Percentiles rank a stretch among this genome's conserved stretches.
Evolutionary conservation across 2,888 invertebrate species (phyloP).

Genomic region (Tipula vernalis): DNA sequence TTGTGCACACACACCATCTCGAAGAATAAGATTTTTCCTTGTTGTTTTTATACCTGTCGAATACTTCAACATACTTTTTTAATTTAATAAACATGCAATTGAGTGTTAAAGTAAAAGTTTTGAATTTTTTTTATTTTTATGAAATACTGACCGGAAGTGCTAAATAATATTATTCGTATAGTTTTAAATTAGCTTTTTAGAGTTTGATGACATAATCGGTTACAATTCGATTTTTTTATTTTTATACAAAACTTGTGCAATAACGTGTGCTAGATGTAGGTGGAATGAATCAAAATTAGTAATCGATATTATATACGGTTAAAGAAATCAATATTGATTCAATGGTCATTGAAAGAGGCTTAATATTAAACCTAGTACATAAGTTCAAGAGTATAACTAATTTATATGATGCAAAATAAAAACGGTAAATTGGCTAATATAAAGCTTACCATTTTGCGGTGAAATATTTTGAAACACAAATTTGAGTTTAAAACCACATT

Average conservation of each 20-base stretch:
- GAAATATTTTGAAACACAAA: too few relatives aligned
- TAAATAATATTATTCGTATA: not conserved
- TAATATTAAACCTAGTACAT: too few relatives aligned
- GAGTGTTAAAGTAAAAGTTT: not conserved
- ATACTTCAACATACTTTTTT: not conserved
- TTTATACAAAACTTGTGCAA: not conserved
- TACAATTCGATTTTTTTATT: not conserved
- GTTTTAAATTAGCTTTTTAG: not conserved
- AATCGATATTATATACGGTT: not conserved
- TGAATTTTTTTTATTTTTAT: not conserved
- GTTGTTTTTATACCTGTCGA: too few relatives aligned
- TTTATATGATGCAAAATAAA: too few relatives aligned
- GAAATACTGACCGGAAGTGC: not conserved
- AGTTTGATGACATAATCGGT: not conserved
- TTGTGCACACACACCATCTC: not conserved
- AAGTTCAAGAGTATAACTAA: too few relatives aligned
- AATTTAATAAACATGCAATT: not conserved
- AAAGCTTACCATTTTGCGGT: too few relatives aligned
- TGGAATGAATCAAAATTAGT: not conserved
- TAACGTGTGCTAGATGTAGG: not conserved
- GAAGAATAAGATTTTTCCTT: not conserved
- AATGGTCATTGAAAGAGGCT: too few relatives aligned
- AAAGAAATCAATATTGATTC: too few relatives aligned
- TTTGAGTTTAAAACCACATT: too few relatives aligned
- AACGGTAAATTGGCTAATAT: too few relatives aligned